These are phyloP conservation scores for Nothocercus nigrocapillus DNA, from an alignment of 2,113 vertebrate genomes.

Conservation along the genomic window DNA sequence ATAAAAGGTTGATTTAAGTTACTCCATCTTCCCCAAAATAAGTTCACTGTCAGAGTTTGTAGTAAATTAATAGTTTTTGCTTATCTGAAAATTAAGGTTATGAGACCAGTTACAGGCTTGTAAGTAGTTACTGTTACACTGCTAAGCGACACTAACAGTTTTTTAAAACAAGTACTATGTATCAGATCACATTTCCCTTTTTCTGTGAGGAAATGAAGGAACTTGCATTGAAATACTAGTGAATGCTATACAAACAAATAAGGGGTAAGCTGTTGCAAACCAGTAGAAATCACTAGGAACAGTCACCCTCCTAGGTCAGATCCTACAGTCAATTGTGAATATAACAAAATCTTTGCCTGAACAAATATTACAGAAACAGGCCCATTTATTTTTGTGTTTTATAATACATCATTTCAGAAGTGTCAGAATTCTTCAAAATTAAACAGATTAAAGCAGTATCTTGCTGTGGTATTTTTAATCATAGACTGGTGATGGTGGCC, in stretches of 20 bases:
- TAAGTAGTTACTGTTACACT: neutral
- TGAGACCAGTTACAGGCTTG: neutral
- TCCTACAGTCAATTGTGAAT: neutral
- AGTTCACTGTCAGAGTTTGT: neutral
- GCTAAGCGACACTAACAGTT: neutral
- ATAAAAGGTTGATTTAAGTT: neutral
- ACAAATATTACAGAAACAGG: neutral
- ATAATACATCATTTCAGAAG: neutral
- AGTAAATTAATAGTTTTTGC: neutral
- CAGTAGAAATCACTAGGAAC: neutral
- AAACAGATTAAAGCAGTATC: neutral
- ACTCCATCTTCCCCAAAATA: neutral
- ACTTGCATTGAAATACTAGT: neutral
- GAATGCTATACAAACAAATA: neutral
- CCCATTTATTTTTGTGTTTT: neutral
- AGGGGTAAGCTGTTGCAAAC: neutral
- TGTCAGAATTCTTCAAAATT: neutral
- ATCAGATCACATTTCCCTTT: neutral
- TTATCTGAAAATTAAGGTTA: neutral
- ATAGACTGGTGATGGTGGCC: neutral
- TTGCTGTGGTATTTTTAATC: neutral
- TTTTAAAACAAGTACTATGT: neutral
- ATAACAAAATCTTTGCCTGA: neutral
- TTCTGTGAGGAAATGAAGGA: neutral
- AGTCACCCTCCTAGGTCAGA: neutral